Percentiles rank a stretch among this genome's conserved stretches.
Evolutionary conservation across 2,888 invertebrate genomes (phyloP).

Genomic region (Lasioglossum morio): DNA sequence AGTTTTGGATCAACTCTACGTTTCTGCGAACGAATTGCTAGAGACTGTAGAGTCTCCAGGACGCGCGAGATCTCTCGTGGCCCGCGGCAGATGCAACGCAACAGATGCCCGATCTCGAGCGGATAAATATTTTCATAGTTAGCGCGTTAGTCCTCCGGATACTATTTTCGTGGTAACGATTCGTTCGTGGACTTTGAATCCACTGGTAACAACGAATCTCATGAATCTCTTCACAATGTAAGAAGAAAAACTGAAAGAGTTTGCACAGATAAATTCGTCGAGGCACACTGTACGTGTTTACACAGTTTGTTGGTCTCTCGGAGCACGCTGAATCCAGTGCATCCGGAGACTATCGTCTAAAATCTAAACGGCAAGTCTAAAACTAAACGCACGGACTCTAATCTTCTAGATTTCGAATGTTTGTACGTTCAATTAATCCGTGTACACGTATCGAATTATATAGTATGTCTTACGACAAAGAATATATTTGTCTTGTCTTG

Average conservation of each 20-base stretch:
- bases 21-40: neutral
- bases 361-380: neutral
- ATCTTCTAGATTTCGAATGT: neutral
- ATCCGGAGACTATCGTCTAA: neutral
- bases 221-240: neutral
- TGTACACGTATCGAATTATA: neutral
- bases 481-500: neutral
- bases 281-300: neutral
- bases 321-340: neutral
- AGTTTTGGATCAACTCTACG: neutral
- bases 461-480: neutral
- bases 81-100: constrained; percentile 11
- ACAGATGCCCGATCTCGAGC: constrained; percentile 17
- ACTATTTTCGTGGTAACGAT: constrained; percentile 47
- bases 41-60: neutral
- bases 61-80: neutral
- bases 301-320: neutral
- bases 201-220: neutral
- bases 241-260: neutral
- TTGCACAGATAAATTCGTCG: neutral
- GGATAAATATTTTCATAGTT: constrained; percentile 57
- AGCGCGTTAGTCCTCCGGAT: constrained; percentile 31
- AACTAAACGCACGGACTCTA: neutral
- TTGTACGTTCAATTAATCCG: neutral
- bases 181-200: neutral